Conservation (phyloP, 2,888 invertebrate genomes). For the Stegophylla sp. region DNA sequence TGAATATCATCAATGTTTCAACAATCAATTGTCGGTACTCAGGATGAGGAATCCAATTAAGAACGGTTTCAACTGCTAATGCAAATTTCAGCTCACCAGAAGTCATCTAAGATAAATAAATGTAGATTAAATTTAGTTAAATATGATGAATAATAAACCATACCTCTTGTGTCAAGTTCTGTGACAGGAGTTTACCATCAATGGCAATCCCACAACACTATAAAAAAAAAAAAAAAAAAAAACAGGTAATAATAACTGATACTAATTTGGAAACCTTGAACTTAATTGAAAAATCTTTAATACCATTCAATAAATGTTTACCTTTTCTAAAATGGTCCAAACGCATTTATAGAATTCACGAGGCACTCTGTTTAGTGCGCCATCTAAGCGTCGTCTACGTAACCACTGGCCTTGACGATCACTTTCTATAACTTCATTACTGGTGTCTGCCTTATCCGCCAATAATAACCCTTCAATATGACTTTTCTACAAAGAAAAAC, state of each 20-base stretch:
- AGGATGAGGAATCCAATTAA: slow-evolving; percentile 96
- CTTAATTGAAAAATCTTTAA: not conserved
- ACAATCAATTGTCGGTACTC: slow-evolving; percentile 97
- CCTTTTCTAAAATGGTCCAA: slow-evolving; percentile 88
- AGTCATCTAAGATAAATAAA: slow-evolving; percentile 77
- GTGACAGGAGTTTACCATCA: slow-evolving; percentile 87
- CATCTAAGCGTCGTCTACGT: slow-evolving; percentile 89
- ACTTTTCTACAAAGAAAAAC: slow-evolving; percentile 65
- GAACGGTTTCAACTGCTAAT: slow-evolving; percentile 92
- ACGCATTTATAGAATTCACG: slow-evolving; percentile 94
- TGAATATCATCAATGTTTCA: slow-evolving; percentile 95
- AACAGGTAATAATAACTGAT: too few relatives aligned
- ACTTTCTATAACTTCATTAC: slow-evolving; percentile 66
- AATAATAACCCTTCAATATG: slow-evolving; percentile 68
- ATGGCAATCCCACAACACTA: slow-evolving; percentile 93
- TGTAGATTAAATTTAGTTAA: not conserved
- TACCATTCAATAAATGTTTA: slow-evolving; percentile 64
- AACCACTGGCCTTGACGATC: slow-evolving; percentile 98
- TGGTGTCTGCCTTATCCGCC: slow-evolving; percentile 65
- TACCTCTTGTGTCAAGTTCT: slow-evolving; percentile 90
- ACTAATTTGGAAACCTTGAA: too few relatives aligned
- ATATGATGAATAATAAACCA: slow-evolving; percentile 58
- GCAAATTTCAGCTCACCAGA: slow-evolving; percentile 98
- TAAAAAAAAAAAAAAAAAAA: slow-evolving; percentile 63
- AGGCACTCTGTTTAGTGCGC: slow-evolving; percentile 95